Conservation (phyloP, 2,113 vertebrate species). For the Mesitornis unicolor region DNA sequence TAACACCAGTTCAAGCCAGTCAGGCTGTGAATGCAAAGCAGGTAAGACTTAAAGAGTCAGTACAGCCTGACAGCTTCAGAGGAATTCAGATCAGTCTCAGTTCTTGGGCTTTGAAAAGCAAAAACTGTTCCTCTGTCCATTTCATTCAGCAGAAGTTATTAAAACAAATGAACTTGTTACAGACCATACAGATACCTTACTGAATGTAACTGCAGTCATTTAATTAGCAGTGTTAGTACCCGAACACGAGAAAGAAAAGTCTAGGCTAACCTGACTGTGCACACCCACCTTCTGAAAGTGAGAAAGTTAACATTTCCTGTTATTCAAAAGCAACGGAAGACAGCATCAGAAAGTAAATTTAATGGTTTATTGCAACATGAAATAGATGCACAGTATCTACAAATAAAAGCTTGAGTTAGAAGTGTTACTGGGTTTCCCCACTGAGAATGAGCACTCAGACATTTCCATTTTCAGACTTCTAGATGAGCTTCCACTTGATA, state of each 20-base stretch:
- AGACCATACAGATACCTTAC: not conserved
- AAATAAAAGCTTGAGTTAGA: not conserved
- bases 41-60: not conserved
- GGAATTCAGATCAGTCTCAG: not conserved
- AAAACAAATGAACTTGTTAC: not conserved
- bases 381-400: not conserved
- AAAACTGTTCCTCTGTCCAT: not conserved
- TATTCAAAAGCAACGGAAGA: not conserved
- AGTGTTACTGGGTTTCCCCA: not conserved
- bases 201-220: not conserved
- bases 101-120: not conserved
- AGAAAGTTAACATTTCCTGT: not conserved
- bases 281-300: not conserved
- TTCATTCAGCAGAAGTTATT: not conserved
- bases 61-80: not conserved
- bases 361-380: not conserved
- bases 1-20: not conserved
- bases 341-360: not conserved
- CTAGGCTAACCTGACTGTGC: not conserved
- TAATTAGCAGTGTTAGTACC: not conserved
- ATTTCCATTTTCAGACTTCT: not conserved
- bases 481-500: not conserved
- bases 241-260: not conserved
- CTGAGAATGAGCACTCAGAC: not conserved
- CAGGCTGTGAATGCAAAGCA: not conserved